Percentiles rank a stretch among this genome's conserved stretches.
phyloP scores from a whole-genome alignment of 1,140 invertebrate species.

The Cardiocondyla obscurior region DNA sequence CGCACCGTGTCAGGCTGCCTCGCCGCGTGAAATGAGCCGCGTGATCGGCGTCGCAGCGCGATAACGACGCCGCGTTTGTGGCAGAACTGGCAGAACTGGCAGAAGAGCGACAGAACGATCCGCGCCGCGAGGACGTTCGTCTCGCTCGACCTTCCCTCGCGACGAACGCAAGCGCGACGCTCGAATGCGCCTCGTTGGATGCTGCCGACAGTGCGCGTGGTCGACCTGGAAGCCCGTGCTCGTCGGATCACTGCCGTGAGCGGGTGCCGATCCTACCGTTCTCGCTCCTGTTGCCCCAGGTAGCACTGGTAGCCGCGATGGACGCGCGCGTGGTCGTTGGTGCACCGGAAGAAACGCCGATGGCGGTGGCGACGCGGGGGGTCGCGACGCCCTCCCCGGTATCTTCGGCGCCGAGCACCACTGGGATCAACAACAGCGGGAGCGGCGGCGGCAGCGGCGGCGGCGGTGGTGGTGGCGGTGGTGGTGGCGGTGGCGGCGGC shows the following conservation, averaged over 20 bases:
- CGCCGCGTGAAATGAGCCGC: conserved; percentile 4
- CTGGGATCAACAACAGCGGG: conserved; percentile 36
- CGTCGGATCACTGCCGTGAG: conserved; percentile 51
- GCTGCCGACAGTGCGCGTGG: conserved; percentile 30
- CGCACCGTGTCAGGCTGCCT: no score
- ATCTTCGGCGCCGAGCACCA: conserved; percentile 58
- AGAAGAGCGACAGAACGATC: neutral
- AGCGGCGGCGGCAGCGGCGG: conserved; percentile 19
- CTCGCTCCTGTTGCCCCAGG: neutral
- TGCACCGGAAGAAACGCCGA: conserved; percentile 48
- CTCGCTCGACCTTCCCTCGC: neutral
- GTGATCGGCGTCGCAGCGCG: conserved; percentile 1
- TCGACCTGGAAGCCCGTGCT: conserved; percentile 45
- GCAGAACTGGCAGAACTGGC: no score
- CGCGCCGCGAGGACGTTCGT: no score
- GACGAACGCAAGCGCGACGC: neutral
- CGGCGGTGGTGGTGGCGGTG: conserved; percentile 8
- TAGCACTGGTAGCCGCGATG: conserved; percentile 55
- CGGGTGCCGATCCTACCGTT: neutral
- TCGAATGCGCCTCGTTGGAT: conserved; percentile 51
- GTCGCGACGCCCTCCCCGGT: conserved; percentile 79
- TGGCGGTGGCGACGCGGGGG: conserved; percentile 67
- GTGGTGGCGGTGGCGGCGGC: conserved; percentile 24
- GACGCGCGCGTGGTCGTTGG: conserved; percentile 62
- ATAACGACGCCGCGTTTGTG: no score